Evolutionary conservation across 2,113 vertebrate species (phyloP), one percentile per base, ranked within the genome.

Genomic region (Chionomys nivalis): DNA sequence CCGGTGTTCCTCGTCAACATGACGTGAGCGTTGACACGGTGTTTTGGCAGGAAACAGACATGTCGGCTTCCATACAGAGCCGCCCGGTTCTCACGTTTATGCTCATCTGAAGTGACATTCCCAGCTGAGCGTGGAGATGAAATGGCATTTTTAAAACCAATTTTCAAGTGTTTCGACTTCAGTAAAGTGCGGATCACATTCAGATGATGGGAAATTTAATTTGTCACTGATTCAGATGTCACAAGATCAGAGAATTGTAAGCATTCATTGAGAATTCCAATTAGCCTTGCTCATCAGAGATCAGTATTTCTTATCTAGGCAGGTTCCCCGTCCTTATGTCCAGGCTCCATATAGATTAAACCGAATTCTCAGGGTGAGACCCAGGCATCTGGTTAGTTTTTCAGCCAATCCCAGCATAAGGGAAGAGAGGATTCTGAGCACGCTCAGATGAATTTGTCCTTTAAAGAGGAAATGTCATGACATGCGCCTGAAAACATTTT

Each of bases 91-190:
- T 68, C 28, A 2, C 1, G 6, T 26, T 26, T 55, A 16, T 26
- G 4, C 17, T 24, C 23, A 13, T 61, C 78, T 21, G 8, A 12
- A 33, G 16, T 17, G 26, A 55, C 9, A 49, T 3, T 33, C 81
- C 10, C 0, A 3, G 39, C 9, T 42, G 39, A n/a, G 16, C 12
- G 3, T 76, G 77, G 9, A 33, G 61, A 65, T 63, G 33, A 66
- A 33, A 33, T 72, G 87, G 2, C 47, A 19, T 28, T 82, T 87
- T 55, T 66, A 86, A 86, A 81, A 88, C 86, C 23, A 12, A 4
- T 86, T 89, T 96, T 89, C 87, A 72, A 44, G 75, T n/a, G 78
- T 70, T 68, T 36, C 49, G 49, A 47, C 49, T 82, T 76, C 23
- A 11, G 1, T 31, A 24, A 65, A 73, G 73, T 72, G 7, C 7